Base-by-base conservation (phyloP, 2,797 vertebrate genomes). In the Chaetophractus vellerosus region DNA sequence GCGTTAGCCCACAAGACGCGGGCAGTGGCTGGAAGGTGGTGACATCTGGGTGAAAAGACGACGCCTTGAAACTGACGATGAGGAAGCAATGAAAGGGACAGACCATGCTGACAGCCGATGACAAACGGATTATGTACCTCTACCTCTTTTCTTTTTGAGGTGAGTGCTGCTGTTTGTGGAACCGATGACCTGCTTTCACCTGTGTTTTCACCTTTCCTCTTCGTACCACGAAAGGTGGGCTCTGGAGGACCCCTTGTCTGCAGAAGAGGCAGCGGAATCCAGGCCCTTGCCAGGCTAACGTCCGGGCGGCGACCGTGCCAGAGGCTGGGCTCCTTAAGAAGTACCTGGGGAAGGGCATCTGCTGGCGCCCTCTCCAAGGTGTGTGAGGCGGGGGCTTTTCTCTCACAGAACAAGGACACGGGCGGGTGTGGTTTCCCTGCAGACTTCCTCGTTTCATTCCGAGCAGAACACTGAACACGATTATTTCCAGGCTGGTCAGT, bases 171-270 rank as follows among this genome's bases (percentile, higher is more conserved):
- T 38, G 18, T 72, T 71, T 41, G 33, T 57, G 15, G 8, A n/a
- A 45, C 48, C 85, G 48, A 57, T 28, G 23, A 66, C n/a, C 72
- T 48, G 61, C 61, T 66, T 86, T 82, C 78, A 52, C 12, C 26
- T 50, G 1, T 82, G 75, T 85, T 66, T 59, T 75, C 48, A 76
- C 18, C 36, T 81, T 71, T 85, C 63, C 2, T 75, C 12, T 59
- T 38, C 64, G 1, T 41, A 6, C 9, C 38, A 15, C 18, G 9
- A 57, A 59, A 94, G 74, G 4, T 45, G 15, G 48, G 72, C 48
- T n/a, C 75, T 33, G 80, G 92, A 86, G 50, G 80, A 41, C 80
- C 69, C 15, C 76, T 94, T 64, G 33, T 48, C 57, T 89, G 75
- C 48, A 94, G 68, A 94, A 89, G 74, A 71, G n/a, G 12, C 19